Base-by-base conservation (phyloP, 2,797 vertebrate genomes). In the Tachyglossus aculeatus region DNA sequence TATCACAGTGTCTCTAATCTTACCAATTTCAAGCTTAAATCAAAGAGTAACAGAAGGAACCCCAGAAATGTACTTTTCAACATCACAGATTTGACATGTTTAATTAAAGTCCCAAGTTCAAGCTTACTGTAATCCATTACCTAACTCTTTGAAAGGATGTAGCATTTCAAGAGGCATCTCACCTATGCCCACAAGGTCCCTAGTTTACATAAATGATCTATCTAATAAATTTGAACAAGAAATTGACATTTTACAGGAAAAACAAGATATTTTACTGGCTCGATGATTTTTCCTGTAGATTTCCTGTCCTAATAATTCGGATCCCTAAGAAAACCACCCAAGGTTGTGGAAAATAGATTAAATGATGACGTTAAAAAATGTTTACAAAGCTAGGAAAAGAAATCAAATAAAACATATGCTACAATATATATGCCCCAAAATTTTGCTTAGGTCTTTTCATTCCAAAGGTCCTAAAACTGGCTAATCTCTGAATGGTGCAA, bases 391-490 rank as follows among this genome's bases (percentile, higher is more conserved):
- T 2, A 3, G 69, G 31, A 62, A 67, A 74, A 29, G 33, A 10
- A 62, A 45, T 68, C 34, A 59, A 64, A 69, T 19, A 2, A 48
- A 67, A 68, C 58, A 67, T 1, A 18, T 4, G 22, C 22, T 8
- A 5, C 24, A 67, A 77, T 37, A 55, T 55, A 47, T 12, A 1
- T 0, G 48, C 22, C 41, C 71, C 79, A 43, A 32, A 15, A 19
- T 14, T 48, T 51, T 5, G 19, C 32, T 52, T 50, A 64, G 63
- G 0, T 0, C 45, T 47, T 54, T 45, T 68, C 45, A n/a, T 53
- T 79, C 83, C 62, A 71, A 82, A 69, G 32, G 15, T 50, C 74
- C 1, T 8, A 51, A 69, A 59, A 68, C 40, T 18, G 13, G 37
- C 11, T 53, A 60, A 68, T 5, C 31, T 48, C 31, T 29, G 45